Conservation (phyloP, 2,113 vertebrate species). For the Capra hircus region DNA sequence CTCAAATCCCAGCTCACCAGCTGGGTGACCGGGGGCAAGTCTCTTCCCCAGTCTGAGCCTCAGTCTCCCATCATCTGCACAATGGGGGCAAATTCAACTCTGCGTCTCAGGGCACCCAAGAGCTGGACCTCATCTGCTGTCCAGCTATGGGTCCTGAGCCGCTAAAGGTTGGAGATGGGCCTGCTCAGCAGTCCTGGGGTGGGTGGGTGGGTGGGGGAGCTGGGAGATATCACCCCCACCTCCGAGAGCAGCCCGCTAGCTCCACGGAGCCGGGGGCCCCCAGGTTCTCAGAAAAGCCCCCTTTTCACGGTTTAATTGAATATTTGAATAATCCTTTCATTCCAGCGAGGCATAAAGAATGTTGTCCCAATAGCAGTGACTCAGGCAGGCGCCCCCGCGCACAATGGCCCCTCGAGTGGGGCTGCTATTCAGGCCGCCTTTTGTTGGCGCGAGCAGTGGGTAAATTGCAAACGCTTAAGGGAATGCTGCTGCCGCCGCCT, state of each 20-base stretch:
- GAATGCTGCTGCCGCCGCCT: slow-evolving; percentile 89
- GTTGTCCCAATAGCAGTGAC: slow-evolving; percentile 96
- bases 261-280: slow-evolving; percentile 83
- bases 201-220: slow-evolving; percentile 56
- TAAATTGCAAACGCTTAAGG: slow-evolving; percentile 97
- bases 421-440: slow-evolving; percentile 91
- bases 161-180: background rate
- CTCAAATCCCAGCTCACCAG: background rate
- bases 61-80: background rate
- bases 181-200: background rate
- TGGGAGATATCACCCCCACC: slow-evolving; percentile 76
- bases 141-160: background rate
- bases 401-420: slow-evolving; percentile 92
- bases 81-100: background rate
- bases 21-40: background rate
- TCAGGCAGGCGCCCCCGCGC: slow-evolving; percentile 91
- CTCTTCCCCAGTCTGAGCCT: background rate
- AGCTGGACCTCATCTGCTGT: background rate
- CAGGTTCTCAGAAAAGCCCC: slow-evolving; percentile 89
- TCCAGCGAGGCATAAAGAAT: slow-evolving; percentile 95
- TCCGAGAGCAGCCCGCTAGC: slow-evolving; percentile 74
- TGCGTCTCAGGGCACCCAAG: background rate
- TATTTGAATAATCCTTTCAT: slow-evolving; percentile 99
- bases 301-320: slow-evolving; percentile 99
- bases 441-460: slow-evolving; percentile 92